Conservation (phyloP, 1,140 invertebrate species). For the Cotesia glomerata region DNA sequence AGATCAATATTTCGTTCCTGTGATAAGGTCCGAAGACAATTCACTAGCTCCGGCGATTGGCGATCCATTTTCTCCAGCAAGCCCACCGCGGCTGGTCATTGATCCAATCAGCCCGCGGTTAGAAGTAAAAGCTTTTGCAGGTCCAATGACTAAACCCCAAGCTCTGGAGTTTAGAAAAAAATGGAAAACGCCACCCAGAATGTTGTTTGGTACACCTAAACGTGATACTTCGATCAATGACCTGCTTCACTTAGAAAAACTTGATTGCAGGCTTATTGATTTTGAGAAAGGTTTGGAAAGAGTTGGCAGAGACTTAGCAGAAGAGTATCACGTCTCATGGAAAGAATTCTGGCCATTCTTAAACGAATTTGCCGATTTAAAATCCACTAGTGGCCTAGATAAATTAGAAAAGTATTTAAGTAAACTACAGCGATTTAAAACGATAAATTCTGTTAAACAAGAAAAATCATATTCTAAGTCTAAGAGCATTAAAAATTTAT, state of each 20-base stretch:
- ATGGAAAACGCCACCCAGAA: slow-evolving; percentile 81
- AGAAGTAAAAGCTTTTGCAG: slow-evolving; percentile 81
- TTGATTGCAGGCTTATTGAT: slow-evolving; percentile 69
- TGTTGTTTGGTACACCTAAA: slow-evolving; percentile 38
- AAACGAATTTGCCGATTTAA: slow-evolving; percentile 78
- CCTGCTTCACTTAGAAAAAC: slow-evolving; percentile 38
- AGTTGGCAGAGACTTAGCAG: slow-evolving; percentile 79
- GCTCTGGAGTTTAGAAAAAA: slow-evolving; percentile 76
- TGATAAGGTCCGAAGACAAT: slow-evolving; percentile 77
- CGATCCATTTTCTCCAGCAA: slow-evolving; percentile 72
- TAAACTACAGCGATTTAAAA: slow-evolving; percentile 41
- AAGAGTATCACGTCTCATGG: slow-evolving; percentile 80
- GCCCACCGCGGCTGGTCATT: slow-evolving; percentile 67
- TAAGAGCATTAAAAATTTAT: slow-evolving; percentile 15
- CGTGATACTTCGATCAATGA: slow-evolving; percentile 28
- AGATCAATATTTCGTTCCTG: slow-evolving; percentile 84
- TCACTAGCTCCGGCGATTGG: slow-evolving; percentile 75
- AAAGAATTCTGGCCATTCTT: slow-evolving; percentile 91
- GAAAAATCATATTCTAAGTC: slow-evolving; percentile 23
- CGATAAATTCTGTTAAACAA: not conserved
- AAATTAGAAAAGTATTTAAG: slow-evolving; percentile 78
- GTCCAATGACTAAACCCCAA: slow-evolving; percentile 79
- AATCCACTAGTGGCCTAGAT: slow-evolving; percentile 72
- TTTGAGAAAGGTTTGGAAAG: slow-evolving; percentile 84
- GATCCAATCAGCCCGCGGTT: slow-evolving; percentile 73